phyloP scores from a whole-genome alignment of 1,140 invertebrate genomes.

The Aradophagus sp. region DNA sequence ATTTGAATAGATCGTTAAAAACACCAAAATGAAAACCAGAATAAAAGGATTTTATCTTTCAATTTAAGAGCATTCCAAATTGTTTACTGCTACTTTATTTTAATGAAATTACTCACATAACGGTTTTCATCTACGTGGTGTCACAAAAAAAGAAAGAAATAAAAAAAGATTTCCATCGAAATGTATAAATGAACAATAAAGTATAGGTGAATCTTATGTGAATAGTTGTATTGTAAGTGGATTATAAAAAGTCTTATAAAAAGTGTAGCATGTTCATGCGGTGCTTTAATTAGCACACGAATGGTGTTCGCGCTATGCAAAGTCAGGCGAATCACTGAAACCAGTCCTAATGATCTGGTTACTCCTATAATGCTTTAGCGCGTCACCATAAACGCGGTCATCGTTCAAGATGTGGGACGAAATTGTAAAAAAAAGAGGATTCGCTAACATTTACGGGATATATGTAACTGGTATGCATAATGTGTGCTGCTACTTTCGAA shows the following conservation, averaged over 20 bases:
- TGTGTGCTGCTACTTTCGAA: conserved; percentile 23
- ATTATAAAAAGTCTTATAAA: too few relatives aligned
- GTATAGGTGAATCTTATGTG: conserved; percentile 1
- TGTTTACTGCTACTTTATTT: too few relatives aligned
- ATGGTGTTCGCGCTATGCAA: conserved; percentile 41
- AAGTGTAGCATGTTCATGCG: conserved; percentile 15
- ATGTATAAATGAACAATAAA: background rate
- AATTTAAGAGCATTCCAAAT: too few relatives aligned
- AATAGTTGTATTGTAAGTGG: too few relatives aligned
- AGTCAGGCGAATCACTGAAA: conserved; percentile 47
- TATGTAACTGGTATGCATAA: conserved; percentile 31
- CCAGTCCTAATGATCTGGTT: conserved; percentile 55
- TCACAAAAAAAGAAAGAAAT: too few relatives aligned
- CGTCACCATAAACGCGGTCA: conserved; percentile 50
- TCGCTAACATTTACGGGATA: conserved; percentile 35
- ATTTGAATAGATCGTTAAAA: too few relatives aligned
- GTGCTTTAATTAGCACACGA: conserved; percentile 33
- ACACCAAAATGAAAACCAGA: too few relatives aligned
- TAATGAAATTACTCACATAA: too few relatives aligned
- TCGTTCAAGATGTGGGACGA: conserved; percentile 55
- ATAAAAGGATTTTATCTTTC: too few relatives aligned
- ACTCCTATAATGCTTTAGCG: conserved; percentile 49
- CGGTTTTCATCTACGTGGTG: too few relatives aligned
- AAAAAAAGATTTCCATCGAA: too few relatives aligned
- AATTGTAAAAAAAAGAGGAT: conserved; percentile 51